These are phyloP conservation scores for Unio pictorum DNA, from an alignment of 2,888 invertebrate species.

Conservation along the genomic window DNA sequence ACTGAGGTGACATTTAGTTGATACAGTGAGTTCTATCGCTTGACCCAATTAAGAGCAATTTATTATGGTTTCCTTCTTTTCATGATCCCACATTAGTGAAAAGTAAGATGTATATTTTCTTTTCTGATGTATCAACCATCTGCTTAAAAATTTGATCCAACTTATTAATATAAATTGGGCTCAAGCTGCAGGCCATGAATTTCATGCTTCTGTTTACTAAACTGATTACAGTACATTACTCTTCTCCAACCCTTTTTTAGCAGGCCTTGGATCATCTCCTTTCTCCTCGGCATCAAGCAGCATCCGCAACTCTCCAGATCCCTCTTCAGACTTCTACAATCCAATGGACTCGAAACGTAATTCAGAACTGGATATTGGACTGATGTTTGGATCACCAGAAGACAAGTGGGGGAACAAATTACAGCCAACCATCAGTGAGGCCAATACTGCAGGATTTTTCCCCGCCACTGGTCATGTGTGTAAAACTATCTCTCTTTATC, in stretches of 20 bases:
- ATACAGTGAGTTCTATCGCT: no score
- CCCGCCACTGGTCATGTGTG: constrained; percentile 43
- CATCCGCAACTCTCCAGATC: constrained; percentile 64
- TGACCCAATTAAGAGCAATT: no score
- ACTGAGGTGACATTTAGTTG: no score
- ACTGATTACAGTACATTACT: no score
- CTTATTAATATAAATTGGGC: no score
- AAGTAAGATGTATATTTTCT: no score
- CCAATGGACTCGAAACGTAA: constrained; percentile 12
- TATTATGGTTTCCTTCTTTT: no score
- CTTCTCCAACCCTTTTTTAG: constrained; percentile 2
- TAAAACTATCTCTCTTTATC: background rate
- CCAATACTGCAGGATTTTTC: constrained; percentile 22
- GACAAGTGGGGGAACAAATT: constrained; percentile 27
- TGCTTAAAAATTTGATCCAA: no score
- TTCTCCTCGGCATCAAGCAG: constrained; percentile 63
- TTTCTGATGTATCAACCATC: no score
- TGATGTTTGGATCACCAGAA: constrained; percentile 31
- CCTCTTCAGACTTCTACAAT: constrained; percentile 33
- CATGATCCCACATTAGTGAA: no score
- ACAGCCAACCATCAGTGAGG: constrained; percentile 1
- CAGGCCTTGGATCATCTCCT: constrained; percentile 63
- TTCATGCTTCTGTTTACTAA: no score
- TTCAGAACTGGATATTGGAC: constrained; percentile 33
- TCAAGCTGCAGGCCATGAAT: no score